These are phyloP conservation scores for Monopis laevigella DNA, from an alignment of 2,888 invertebrate species.

Conservation along the genomic window DNA sequence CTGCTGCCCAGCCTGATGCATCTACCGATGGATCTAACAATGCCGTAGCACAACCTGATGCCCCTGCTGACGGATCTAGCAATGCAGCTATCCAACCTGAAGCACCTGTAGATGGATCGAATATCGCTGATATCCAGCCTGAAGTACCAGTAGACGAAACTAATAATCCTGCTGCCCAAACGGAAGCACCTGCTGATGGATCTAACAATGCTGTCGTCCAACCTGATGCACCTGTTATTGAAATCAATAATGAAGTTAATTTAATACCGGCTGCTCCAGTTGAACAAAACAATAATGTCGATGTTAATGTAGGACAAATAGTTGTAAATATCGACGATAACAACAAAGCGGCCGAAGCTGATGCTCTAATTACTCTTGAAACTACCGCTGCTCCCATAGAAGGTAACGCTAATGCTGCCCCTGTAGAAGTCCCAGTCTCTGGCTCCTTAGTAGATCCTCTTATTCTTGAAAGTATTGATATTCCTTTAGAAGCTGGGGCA, in stretches of 20 bases:
- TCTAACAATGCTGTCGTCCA: slow-evolving; percentile 26
- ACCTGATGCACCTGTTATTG: slow-evolving; percentile 39
- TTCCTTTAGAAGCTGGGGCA: slow-evolving; percentile 9
- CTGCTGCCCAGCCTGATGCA: background rate
- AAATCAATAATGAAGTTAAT: no score
- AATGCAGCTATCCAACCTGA: background rate
- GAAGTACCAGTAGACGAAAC: background rate
- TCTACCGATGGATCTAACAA: background rate
- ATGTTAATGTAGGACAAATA: background rate
- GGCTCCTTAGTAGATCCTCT: no score
- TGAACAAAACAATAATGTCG: background rate
- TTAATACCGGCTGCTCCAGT: background rate
- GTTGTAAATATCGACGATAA: background rate
- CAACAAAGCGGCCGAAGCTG: background rate
- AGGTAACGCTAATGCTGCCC: no score
- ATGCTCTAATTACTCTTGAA: background rate
- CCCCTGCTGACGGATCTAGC: background rate
- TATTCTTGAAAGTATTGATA: background rate
- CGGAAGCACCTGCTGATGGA: background rate
- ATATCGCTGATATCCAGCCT: background rate
- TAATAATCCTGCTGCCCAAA: background rate
- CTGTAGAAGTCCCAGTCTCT: no score
- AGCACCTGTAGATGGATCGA: slow-evolving; percentile 6
- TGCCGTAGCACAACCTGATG: background rate
- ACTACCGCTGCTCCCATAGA: no score